Evolutionary conservation across 2,113 vertebrate genomes (phyloP).

Genomic region (Alethe castanea): DNA sequence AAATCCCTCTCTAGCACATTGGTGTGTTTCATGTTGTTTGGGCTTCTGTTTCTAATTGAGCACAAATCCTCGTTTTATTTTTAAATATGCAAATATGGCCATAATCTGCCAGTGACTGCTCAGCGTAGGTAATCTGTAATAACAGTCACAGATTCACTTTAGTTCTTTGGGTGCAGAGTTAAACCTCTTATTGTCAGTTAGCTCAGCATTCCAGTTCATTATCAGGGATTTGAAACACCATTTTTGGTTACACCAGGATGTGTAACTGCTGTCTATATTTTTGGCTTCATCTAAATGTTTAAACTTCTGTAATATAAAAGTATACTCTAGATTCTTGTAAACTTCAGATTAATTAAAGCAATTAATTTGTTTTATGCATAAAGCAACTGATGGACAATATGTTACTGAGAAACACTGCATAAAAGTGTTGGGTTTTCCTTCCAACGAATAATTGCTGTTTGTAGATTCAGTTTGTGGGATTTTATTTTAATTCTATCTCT

Average conservation of each 20-base stretch:
- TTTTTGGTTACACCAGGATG: slow-evolving; percentile 1
- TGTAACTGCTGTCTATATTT: neutral
- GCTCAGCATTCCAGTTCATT: slow-evolving; percentile 26
- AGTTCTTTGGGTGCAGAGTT: slow-evolving; percentile 33
- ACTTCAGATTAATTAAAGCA: neutral
- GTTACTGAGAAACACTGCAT: neutral
- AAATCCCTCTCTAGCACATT: neutral
- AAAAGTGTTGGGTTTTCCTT: neutral
- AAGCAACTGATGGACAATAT: neutral
- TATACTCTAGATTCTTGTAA: neutral
- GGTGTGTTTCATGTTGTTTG: neutral
- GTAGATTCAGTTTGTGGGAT: neutral
- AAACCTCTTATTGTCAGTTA: slow-evolving; percentile 62
- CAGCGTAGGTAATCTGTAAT: slow-evolving; percentile 33
- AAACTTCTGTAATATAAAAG: neutral
- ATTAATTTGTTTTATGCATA: neutral
- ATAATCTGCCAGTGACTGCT: slow-evolving; percentile 27
- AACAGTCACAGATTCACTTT: slow-evolving; percentile 40
- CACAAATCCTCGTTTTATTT: slow-evolving; percentile 6
- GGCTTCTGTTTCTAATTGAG: neutral
- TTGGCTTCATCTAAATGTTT: neutral
- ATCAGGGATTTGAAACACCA: slow-evolving; percentile 39
- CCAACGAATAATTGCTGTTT: neutral
- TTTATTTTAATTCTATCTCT: neutral
- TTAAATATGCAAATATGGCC: slow-evolving; percentile 36